A percentile compares a stretch with the other conserved stretches of the same genome.
Evolutionary conservation across 2,888 invertebrate genomes (phyloP).

Genomic region (Hofmannophila pseudospretella): DNA sequence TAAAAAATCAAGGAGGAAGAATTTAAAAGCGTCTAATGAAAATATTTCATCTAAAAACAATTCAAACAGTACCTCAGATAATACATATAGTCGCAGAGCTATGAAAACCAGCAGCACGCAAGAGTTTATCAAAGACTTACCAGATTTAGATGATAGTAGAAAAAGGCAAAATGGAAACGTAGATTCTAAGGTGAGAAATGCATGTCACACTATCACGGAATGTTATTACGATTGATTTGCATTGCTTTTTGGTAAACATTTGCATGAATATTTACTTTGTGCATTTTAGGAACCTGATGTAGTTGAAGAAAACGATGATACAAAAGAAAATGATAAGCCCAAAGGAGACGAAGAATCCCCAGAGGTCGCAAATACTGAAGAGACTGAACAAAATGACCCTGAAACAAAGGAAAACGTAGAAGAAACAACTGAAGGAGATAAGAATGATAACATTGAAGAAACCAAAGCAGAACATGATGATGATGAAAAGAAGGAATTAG

Average conservation of each 20-base stretch:
- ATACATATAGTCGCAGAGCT: slow-evolving; percentile 38
- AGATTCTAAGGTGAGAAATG: slow-evolving; percentile 56
- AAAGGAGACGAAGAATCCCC: slow-evolving; percentile 6
- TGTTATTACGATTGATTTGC: slow-evolving; percentile 56
- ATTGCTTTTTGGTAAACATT: slow-evolving; percentile 60
- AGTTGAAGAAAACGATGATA: slow-evolving; percentile 19
- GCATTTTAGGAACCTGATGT: slow-evolving; percentile 57
- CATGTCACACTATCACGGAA: slow-evolving; percentile 42
- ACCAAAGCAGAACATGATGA: slow-evolving; percentile 15
- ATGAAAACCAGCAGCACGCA: slow-evolving; percentile 70
- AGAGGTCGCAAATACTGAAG: slow-evolving; percentile 2
- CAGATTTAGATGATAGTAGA: slow-evolving; percentile 53
- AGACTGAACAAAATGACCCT: slow-evolving; percentile 16
- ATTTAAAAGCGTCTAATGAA: slow-evolving; percentile 56
- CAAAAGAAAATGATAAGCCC: slow-evolving; percentile 9
- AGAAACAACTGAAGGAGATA: slow-evolving; percentile 6
- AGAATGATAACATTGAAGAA: slow-evolving; percentile 7
- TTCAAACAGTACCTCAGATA: slow-evolving; percentile 60
- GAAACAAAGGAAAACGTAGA: slow-evolving; percentile 7
- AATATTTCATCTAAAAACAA: slow-evolving; percentile 69
- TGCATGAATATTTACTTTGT: slow-evolving; percentile 64
- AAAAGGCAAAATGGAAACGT: slow-evolving; percentile 28
- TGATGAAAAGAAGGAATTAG: slow-evolving; percentile 7
- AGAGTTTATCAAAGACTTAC: slow-evolving; percentile 61
- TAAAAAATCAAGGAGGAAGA: slow-evolving; percentile 60